Evolutionary conservation across 1,140 invertebrate species (phyloP).

Genomic region (Drosophila insularis): DNA sequence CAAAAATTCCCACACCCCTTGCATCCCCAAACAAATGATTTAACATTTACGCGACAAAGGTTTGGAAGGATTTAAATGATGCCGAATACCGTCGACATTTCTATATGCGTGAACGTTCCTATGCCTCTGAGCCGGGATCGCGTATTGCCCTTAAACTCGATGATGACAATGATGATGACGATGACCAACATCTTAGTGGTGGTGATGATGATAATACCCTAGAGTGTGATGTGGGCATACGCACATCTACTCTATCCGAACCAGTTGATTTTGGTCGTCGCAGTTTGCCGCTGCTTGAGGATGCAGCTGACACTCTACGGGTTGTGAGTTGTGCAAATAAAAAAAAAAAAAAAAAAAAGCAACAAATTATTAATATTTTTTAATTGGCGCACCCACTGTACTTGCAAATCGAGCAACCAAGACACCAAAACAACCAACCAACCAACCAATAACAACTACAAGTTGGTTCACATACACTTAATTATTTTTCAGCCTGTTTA

Average conservation of each 20-base stretch:
- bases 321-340: constrained; percentile 68
- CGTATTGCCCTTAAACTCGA: constrained; percentile 70
- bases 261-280: constrained; percentile 82
- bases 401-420: constrained; percentile 46
- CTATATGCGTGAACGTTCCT: constrained; percentile 79
- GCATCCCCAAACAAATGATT: too few relatives aligned
- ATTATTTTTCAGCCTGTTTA: constrained; percentile 35
- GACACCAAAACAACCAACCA: constrained; percentile 27
- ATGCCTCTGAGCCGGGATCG: constrained; percentile 78
- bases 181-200: constrained; percentile 17
- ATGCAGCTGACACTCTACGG: constrained; percentile 7
- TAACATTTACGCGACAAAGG: constrained; percentile 38
- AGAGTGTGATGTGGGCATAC: constrained; percentile 63
- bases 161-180: constrained; percentile 53
- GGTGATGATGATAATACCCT: constrained; percentile 60
- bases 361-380: constrained; percentile 39
- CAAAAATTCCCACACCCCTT: constrained; percentile 51
- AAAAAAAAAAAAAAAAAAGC: constrained; percentile 19
- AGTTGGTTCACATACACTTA: constrained; percentile 49
- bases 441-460: constrained; percentile 55
- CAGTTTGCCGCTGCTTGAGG: constrained; percentile 65
- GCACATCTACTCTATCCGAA: constrained; percentile 81
- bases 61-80: constrained; percentile 79
- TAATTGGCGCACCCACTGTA: constrained; percentile 68
- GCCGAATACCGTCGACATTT: constrained; percentile 78